Evolutionary conservation across 1,140 invertebrate species (phyloP).

Genomic region (Zaprionus taronus): DNA sequence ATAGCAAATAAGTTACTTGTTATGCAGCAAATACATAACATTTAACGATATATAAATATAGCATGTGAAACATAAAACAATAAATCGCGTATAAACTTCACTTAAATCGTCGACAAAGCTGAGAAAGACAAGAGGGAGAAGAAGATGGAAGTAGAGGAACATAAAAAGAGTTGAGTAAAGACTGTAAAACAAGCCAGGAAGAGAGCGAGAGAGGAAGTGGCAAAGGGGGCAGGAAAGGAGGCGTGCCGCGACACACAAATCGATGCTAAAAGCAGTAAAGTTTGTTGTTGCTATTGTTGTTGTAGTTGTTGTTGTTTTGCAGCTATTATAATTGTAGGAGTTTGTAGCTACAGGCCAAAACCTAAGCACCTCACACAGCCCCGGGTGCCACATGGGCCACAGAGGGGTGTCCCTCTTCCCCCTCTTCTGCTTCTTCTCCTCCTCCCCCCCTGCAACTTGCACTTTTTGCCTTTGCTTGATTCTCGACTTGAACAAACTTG

Average conservation of each 20-base stretch:
- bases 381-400: background rate
- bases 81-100: background rate
- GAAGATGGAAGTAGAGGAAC: background rate
- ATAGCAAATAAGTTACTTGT: background rate
- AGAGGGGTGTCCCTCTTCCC: background rate
- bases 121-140: background rate
- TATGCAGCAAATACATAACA: background rate
- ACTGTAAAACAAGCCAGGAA: background rate
- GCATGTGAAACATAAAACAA: background rate
- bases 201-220: background rate
- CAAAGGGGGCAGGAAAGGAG: conserved; percentile 10
- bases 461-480: conserved; percentile 36
- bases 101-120: background rate
- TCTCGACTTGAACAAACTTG: conserved; percentile 18
- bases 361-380: background rate
- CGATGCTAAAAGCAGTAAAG: conserved; percentile 58
- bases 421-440: background rate
- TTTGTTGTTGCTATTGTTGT: conserved; percentile 11
- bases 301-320: conserved; percentile 11
- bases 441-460: conserved; percentile 23
- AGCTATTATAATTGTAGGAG: conserved; percentile 46
- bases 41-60: background rate
- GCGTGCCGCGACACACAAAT: conserved; percentile 57
- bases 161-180: conserved; percentile 21
- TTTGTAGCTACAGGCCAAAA: conserved; percentile 9